A percentile compares a stretch with the other conserved stretches of the same genome.
Conservation (phyloP, 2,113 vertebrate genomes). For the Perognathus longimembris region DNA sequence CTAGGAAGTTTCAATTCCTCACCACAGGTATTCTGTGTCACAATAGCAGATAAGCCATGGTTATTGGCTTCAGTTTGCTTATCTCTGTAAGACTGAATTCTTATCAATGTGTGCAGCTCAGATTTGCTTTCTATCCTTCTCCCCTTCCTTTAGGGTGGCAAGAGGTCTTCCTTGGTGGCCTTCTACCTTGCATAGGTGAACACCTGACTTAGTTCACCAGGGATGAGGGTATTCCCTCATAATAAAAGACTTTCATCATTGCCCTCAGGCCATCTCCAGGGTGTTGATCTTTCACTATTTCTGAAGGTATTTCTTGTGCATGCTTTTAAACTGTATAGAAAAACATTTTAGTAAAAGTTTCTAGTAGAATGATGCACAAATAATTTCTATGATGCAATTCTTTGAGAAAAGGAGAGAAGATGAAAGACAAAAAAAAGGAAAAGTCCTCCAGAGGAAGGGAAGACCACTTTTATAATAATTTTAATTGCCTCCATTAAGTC, state of each 20-base stretch:
- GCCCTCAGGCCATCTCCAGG: background rate
- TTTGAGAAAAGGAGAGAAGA: background rate
- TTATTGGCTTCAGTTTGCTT: background rate
- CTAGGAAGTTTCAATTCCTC: background rate
- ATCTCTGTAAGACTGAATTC: background rate
- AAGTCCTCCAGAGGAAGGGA: background rate
- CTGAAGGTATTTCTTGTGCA: background rate
- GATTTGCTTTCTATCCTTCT: background rate
- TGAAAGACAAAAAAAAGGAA: background rate
- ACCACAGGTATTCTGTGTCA: background rate
- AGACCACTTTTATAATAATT: background rate
- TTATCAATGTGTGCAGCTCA: background rate
- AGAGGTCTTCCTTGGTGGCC: fast-evolving
- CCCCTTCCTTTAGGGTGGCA: background rate
- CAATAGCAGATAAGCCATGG: background rate
- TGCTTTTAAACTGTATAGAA: background rate
- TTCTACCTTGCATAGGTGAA: background rate
- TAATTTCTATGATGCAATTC: background rate
- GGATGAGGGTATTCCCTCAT: background rate
- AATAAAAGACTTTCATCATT: too few relatives aligned
- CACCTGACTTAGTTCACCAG: background rate
- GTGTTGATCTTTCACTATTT: background rate
- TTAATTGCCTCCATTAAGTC: background rate
- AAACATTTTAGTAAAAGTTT: background rate
- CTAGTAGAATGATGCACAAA: background rate